These are phyloP conservation scores for Kuschelorhynchus macadamiae DNA, from an alignment of 2,888 invertebrate species.

Conservation along the genomic window DNA sequence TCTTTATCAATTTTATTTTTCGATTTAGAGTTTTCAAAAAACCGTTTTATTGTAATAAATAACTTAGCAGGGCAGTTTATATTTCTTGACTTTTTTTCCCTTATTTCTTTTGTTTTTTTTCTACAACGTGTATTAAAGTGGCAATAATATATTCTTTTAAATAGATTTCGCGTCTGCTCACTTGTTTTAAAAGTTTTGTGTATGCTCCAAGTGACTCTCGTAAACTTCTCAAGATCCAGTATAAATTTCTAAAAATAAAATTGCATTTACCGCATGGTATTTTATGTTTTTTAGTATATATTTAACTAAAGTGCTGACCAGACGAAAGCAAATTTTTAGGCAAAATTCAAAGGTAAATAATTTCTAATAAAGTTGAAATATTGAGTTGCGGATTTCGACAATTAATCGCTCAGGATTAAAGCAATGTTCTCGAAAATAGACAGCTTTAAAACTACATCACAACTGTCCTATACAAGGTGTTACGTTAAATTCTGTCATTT, in stretches of 20 bases:
- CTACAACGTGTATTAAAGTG: constrained; percentile 13
- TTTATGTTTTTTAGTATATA: too few species aligned
- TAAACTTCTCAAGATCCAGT: constrained; percentile 10
- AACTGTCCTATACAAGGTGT: too few species aligned
- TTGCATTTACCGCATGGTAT: too few species aligned
- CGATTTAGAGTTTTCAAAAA: constrained; percentile 9
- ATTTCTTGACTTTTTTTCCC: constrained; percentile 6
- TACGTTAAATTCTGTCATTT: too few species aligned
- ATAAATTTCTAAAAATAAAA: neutral
- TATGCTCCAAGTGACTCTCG: constrained; percentile 12
- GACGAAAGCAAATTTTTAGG: too few species aligned
- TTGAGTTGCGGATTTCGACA: too few species aligned
- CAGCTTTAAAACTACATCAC: too few species aligned
- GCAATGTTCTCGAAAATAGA: too few species aligned
- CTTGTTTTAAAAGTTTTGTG: constrained; percentile 3
- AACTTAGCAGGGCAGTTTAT: constrained; percentile 4
- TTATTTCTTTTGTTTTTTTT: neutral
- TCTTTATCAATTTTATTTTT: constrained; percentile 12
- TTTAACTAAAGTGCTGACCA: too few species aligned
- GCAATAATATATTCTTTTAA: constrained; percentile 10
- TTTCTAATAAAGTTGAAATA: too few species aligned
- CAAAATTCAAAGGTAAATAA: too few species aligned
- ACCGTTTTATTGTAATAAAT: constrained; percentile 1
- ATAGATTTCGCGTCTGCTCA: constrained; percentile 1
- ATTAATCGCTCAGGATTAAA: too few species aligned